phyloP scores from a whole-genome alignment of 2,888 invertebrate genomes.

The Eupithecia dodoneata region DNA sequence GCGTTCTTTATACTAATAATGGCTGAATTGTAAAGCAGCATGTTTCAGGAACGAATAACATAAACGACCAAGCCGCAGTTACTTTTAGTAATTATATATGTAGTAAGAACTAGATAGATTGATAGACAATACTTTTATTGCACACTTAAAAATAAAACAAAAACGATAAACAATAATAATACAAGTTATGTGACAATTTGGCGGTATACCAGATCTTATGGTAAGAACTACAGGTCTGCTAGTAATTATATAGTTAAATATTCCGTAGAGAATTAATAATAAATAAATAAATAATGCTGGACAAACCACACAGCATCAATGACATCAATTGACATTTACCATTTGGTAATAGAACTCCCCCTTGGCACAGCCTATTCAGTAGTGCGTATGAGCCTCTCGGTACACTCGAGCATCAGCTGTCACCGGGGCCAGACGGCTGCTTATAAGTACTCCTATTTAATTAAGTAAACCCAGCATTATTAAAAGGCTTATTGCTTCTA shows the following conservation, averaged over 20 bases:
- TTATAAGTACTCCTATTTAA: slow-evolving; percentile 53
- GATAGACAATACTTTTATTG: no score
- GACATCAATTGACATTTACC: slow-evolving; percentile 13
- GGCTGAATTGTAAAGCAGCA: neutral
- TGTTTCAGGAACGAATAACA: neutral
- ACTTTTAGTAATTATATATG: no score
- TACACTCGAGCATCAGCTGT: slow-evolving; percentile 36
- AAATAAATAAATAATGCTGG: no score
- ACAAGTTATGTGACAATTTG: no score
- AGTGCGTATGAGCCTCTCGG: slow-evolving; percentile 6
- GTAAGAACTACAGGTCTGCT: no score
- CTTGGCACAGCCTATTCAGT: slow-evolving; percentile 15
- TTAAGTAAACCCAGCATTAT: slow-evolving; percentile 50
- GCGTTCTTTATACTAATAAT: slow-evolving; percentile 7
- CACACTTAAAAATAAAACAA: no score
- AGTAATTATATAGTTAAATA: no score
- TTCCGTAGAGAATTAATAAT: no score
- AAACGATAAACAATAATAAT: no score
- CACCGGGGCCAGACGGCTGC: slow-evolving; percentile 48
- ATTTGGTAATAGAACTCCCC: slow-evolving; percentile 25
- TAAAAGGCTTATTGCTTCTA: slow-evolving; percentile 48
- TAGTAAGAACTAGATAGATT: no score
- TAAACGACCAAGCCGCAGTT: neutral
- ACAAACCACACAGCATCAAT: no score
- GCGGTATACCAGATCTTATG: no score